Conservation (phyloP, 2,888 invertebrate species). For the Thereva nobilitata region DNA sequence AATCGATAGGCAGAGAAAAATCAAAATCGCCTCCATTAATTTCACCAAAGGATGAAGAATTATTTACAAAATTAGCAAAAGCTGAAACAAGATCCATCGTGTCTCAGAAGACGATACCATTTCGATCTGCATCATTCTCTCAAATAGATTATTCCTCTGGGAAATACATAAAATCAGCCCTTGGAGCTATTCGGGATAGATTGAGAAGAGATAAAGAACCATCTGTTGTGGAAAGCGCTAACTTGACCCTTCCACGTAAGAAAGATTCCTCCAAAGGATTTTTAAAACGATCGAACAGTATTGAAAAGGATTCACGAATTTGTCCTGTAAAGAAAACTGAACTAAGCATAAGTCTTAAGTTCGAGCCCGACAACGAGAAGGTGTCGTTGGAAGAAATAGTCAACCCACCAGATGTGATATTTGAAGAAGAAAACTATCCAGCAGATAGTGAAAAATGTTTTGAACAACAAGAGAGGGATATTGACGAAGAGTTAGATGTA, state of each 20-base stretch:
- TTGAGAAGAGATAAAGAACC: slow-evolving; percentile 51
- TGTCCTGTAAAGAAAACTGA: slow-evolving; percentile 52
- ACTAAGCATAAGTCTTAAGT: slow-evolving; percentile 50
- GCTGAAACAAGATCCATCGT: slow-evolving; percentile 66
- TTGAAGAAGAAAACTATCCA: slow-evolving; percentile 52
- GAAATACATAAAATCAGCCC: slow-evolving; percentile 61
- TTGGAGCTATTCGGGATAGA: slow-evolving; percentile 54
- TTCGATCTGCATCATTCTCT: slow-evolving; percentile 84
- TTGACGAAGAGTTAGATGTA: background rate
- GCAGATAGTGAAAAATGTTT: slow-evolving; percentile 45
- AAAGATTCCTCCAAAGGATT: slow-evolving; percentile 45
- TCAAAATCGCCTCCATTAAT: slow-evolving; percentile 48
- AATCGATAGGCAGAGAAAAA: slow-evolving; percentile 50
- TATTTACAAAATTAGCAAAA: slow-evolving; percentile 60
- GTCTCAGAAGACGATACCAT: slow-evolving; percentile 70
- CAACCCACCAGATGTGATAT: slow-evolving; percentile 51
- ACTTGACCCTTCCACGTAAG: slow-evolving; percentile 56
- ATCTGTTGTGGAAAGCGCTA: slow-evolving; percentile 49
- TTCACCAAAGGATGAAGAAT: slow-evolving; percentile 47
- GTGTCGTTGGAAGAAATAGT: slow-evolving; percentile 51
- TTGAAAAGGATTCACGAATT: slow-evolving; percentile 46
- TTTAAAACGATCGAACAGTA: slow-evolving; percentile 23
- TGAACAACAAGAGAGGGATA: slow-evolving; percentile 2
- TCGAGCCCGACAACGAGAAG: slow-evolving; percentile 46
- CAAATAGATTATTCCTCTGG: slow-evolving; percentile 77